Conservation (phyloP, 2,888 invertebrate genomes). For the Drosophila peninsularis region DNA sequence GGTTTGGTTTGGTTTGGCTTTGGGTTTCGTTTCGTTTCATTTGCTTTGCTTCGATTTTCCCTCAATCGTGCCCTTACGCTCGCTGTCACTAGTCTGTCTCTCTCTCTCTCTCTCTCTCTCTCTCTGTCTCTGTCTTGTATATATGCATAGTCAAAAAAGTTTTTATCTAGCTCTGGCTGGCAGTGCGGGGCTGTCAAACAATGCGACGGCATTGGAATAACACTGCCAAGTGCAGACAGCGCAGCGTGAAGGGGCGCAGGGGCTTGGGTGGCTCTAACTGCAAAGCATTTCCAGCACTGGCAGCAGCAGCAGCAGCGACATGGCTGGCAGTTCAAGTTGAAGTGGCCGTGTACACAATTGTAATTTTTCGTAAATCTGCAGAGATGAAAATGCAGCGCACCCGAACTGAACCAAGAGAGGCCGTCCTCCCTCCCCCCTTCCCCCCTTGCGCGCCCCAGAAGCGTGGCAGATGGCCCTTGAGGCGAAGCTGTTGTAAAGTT, state of each 20-base stretch:
- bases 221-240: slow-evolving; percentile 62
- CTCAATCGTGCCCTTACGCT: neutral
- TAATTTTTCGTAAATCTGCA: slow-evolving; percentile 68
- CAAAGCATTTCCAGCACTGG: slow-evolving; percentile 38
- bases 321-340: slow-evolving; percentile 68
- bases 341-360: slow-evolving; percentile 72
- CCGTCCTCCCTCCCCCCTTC: too few species aligned
- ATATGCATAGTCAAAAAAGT: slow-evolving; percentile 49
- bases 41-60: slow-evolving; percentile 43
- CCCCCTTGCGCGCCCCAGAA: neutral
- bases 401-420: neutral
- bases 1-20: slow-evolving; percentile 53
- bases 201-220: slow-evolving; percentile 71
- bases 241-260: slow-evolving; percentile 5
- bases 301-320: slow-evolving; percentile 32
- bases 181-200: slow-evolving; percentile 67
- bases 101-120: neutral
- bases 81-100: neutral
- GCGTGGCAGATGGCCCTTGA: slow-evolving; percentile 41
- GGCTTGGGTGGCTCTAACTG: slow-evolving; percentile 16
- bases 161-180: slow-evolving; percentile 51
- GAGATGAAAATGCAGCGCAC: slow-evolving; percentile 41
- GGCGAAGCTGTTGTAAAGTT: slow-evolving; percentile 57
- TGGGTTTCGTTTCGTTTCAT: slow-evolving; percentile 36
- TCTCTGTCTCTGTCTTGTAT: neutral